Evolutionary conservation across 1,140 invertebrate species (phyloP).

Genomic region (Micrasema minimum): DNA sequence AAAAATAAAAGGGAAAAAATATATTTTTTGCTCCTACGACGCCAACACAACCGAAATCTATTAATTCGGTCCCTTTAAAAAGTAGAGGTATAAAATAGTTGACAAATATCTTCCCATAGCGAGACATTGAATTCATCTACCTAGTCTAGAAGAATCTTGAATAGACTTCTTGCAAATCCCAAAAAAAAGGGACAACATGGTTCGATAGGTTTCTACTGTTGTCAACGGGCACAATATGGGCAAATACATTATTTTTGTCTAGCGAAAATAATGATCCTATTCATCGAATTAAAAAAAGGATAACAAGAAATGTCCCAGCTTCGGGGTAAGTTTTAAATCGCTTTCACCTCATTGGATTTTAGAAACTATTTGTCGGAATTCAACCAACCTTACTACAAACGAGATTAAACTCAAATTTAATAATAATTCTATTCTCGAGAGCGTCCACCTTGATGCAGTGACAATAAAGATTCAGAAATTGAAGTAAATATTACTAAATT

Average conservation of each 20-base stretch:
- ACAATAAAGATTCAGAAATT: constrained; percentile 14
- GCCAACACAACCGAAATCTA: constrained; percentile 7
- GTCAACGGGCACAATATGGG: constrained; percentile 46
- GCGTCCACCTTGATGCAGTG: neutral
- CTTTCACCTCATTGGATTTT: constrained; percentile 47
- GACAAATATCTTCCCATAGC: constrained; percentile 34
- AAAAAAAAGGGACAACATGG: constrained; percentile 40
- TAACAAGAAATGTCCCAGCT: constrained; percentile 45
- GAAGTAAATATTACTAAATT: constrained; percentile 10
- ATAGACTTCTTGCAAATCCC: constrained; percentile 17
- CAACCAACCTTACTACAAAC: constrained; percentile 39
- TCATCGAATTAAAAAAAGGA: constrained; percentile 49
- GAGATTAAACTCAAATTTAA: constrained; percentile 50
- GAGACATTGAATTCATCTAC: constrained; percentile 22
- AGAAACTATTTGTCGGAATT: constrained; percentile 30
- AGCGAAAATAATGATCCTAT: constrained; percentile 50
- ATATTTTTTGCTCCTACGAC: neutral
- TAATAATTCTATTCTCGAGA: constrained; percentile 43
- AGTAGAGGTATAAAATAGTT: constrained; percentile 17
- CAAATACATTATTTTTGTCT: constrained; percentile 52
- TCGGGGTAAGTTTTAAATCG: constrained; percentile 42
- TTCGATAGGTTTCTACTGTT: constrained; percentile 42
- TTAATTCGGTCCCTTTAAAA: constrained; percentile 31
- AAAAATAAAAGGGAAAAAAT: constrained; percentile 27
- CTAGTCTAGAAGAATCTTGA: constrained; percentile 31